A percentile compares a stretch with the other conserved stretches of the same genome.
phyloP scores from a whole-genome alignment of 2,113 vertebrate species.

The Dolichotis patagonum region DNA sequence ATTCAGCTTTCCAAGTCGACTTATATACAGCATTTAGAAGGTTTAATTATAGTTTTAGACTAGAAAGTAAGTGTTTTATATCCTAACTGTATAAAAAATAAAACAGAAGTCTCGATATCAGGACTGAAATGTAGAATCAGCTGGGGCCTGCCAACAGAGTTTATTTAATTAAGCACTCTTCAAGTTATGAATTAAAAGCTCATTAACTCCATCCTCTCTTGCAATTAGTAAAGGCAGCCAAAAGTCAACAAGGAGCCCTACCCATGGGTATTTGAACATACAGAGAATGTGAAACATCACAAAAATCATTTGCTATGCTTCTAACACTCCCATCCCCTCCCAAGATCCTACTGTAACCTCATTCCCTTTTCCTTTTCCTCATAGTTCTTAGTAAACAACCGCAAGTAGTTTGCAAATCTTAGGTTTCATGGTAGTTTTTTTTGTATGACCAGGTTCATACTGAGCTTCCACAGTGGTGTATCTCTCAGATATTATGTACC shows the following conservation, averaged over 20 bases:
- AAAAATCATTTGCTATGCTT: not conserved
- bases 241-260: not conserved
- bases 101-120: not conserved
- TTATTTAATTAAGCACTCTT: constrained; percentile 49
- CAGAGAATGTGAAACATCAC: not conserved
- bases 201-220: not conserved
- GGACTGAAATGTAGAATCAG: not conserved
- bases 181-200: not conserved
- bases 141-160: not conserved
- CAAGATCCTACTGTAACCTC: not conserved
- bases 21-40: constrained; percentile 27
- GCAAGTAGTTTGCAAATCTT: not conserved
- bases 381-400: not conserved
- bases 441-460: not conserved
- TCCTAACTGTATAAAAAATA: constrained; percentile 17
- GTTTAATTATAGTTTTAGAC: constrained; percentile 1
- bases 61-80: not conserved
- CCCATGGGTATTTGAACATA: not conserved
- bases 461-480: not conserved
- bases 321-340: not conserved
- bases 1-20: constrained; percentile 6
- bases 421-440: not conserved
- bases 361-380: constrained; percentile 1
- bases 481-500: not conserved
- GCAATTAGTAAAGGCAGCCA: not conserved